Percentiles rank a stretch among this genome's conserved stretches.
Evolutionary conservation across 30 jellyfish, hydroid and myxozoan species (phyloP).

Genomic region (Morbakka virulenta): DNA sequence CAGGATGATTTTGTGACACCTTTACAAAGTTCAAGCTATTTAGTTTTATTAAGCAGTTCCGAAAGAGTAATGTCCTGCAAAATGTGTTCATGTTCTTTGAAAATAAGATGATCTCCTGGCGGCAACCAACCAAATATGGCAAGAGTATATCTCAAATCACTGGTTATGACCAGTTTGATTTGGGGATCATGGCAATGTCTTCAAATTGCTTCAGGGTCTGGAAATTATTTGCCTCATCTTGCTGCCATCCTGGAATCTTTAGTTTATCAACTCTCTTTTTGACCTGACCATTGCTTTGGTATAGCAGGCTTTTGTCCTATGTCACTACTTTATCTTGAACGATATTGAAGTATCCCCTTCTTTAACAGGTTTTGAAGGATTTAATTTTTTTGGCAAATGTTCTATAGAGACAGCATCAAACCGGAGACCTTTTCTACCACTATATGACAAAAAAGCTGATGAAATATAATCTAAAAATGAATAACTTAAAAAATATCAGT

Average conservation of each 20-base stretch:
- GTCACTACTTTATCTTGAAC: constrained; percentile 20
- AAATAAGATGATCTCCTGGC: constrained; percentile 2
- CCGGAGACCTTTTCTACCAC: constrained; percentile 11
- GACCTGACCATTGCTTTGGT: background rate
- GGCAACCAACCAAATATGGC: constrained; percentile 9
- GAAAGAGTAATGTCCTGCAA: constrained; percentile 9
- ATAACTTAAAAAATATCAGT: too few relatives aligned
- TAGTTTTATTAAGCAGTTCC: constrained; percentile 1
- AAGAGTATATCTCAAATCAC: background rate
- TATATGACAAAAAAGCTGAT: background rate
- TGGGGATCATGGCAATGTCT: constrained; percentile 28
- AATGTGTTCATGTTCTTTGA: constrained; percentile 15
- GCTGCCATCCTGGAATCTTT: constrained; percentile 16
- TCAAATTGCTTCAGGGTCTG: constrained; percentile 12
- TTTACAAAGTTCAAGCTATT: constrained; percentile 4
- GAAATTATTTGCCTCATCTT: background rate
- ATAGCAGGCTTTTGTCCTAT: background rate
- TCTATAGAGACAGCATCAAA: constrained; percentile 11
- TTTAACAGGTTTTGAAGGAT: constrained; percentile 11
- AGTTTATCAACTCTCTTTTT: constrained; percentile 18
- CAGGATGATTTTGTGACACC: background rate
- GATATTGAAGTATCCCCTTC: constrained; percentile 13
- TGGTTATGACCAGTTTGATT: constrained; percentile 5
- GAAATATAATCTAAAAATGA: too few relatives aligned
- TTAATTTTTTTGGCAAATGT: constrained; percentile 12